Conservation (phyloP, 1,140 invertebrate species). For the Paraescarpia echinospica region DNA sequence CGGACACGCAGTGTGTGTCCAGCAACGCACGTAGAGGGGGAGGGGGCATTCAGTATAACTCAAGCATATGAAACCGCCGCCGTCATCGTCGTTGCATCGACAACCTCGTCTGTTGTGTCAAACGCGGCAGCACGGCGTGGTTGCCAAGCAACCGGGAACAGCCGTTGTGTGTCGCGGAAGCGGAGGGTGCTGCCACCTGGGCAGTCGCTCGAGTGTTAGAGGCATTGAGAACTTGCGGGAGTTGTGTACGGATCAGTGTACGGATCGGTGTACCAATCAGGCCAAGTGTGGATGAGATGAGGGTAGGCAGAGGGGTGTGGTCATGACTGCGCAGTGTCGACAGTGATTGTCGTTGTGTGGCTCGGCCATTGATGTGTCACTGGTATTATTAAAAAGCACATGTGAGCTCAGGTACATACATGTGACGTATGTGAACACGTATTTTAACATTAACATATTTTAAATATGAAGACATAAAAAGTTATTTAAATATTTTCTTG, state of each 20-base stretch:
- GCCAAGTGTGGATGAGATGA: neutral
- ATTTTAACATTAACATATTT: neutral
- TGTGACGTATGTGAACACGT: neutral
- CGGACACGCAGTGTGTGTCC: neutral
- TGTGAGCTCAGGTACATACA: neutral
- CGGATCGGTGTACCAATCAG: too few relatives aligned
- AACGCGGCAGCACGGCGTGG: neutral
- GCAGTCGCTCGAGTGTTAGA: neutral
- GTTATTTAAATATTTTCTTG: neutral
- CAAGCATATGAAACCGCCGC: neutral
- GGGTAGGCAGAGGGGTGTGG: neutral
- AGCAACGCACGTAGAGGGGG: neutral
- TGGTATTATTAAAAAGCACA: neutral
- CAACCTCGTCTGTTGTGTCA: neutral
- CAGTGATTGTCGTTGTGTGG: neutral
- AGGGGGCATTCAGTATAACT: neutral
- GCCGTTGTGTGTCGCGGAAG: neutral
- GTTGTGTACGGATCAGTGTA: neutral
- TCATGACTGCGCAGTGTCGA: neutral
- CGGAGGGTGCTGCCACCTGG: neutral
- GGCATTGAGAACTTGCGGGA: neutral
- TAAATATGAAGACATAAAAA: neutral
- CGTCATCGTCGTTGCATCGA: neutral
- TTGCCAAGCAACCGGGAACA: neutral
- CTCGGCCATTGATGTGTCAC: neutral